These are phyloP conservation scores for Heliconius eleuchia DNA, from an alignment of 1,140 invertebrate genomes.

Conservation along the genomic window DNA sequence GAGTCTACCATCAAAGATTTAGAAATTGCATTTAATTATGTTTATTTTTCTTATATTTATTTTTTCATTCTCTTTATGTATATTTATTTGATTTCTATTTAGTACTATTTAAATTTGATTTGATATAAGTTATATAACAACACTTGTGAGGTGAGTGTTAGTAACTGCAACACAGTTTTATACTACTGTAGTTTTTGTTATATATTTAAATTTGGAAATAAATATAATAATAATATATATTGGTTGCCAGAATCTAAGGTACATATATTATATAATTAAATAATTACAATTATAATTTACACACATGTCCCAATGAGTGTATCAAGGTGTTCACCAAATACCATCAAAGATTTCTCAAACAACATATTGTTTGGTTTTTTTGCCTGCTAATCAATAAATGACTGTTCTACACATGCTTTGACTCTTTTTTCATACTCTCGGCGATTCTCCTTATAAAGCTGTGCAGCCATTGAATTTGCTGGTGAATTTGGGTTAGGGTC, in stretches of 20 bases:
- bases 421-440: conserved; percentile 98
- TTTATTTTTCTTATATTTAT: too few species aligned
- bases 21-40: not conserved
- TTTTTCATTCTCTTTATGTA: too few species aligned
- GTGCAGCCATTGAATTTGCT: conserved; percentile 97
- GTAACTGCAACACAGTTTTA: too few species aligned
- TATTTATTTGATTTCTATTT: too few species aligned
- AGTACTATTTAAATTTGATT: too few species aligned
- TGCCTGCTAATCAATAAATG: conserved; percentile 93
- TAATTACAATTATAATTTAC: conserved; percentile 57
- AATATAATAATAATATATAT: not conserved
- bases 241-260: conserved; percentile 8
- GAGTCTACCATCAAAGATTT: conserved; percentile 9
- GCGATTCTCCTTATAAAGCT: conserved; percentile 97
- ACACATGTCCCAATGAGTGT: conserved; percentile 69
- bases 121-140: too few species aligned
- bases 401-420: conserved; percentile 97
- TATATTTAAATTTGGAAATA: too few species aligned
- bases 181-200: too few species aligned
- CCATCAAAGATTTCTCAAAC: conserved; percentile 52
- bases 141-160: too few species aligned
- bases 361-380: conserved; percentile 49
- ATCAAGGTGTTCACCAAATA: conserved; percentile 57
- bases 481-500: conserved; percentile 98
- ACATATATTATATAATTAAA: conserved; percentile 42